Conservation (phyloP, 1,140 invertebrate genomes). For the Drosophila navojoa region DNA sequence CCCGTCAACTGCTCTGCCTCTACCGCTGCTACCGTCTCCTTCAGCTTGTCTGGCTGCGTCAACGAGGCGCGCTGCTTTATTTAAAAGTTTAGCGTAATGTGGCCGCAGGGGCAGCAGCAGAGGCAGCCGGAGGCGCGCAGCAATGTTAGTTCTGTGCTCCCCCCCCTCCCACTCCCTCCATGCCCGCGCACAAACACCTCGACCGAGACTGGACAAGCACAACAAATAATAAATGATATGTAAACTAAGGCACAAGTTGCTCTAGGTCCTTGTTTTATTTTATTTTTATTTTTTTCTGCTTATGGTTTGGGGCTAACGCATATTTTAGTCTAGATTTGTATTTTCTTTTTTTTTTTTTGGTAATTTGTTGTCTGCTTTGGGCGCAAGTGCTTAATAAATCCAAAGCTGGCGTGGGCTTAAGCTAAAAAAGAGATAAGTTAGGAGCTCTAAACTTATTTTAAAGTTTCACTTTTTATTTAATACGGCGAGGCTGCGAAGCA, state of each 20-base stretch:
- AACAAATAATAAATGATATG: constrained; percentile 79
- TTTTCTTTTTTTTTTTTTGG: constrained; percentile 2
- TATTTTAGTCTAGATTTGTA: constrained; percentile 42
- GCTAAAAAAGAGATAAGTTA: neutral
- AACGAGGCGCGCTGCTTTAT: constrained; percentile 62
- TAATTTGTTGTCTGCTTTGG: constrained; percentile 31
- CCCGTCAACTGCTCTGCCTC: constrained; percentile 58
- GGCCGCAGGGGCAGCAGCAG: constrained; percentile 50
- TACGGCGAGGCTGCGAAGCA: too few relatives aligned
- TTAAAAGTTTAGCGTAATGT: constrained; percentile 77
- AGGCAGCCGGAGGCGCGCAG: constrained; percentile 19
- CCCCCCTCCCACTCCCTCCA: neutral
- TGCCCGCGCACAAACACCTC: constrained; percentile 57
- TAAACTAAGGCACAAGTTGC: constrained; percentile 77
- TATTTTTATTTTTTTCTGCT: constrained; percentile 2
- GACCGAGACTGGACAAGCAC: constrained; percentile 40
- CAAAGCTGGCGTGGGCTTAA: neutral
- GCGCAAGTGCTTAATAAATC: constrained; percentile 7
- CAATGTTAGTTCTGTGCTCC: constrained; percentile 57
- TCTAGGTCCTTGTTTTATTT: constrained; percentile 32
- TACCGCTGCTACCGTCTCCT: too few relatives aligned
- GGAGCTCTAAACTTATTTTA: neutral
- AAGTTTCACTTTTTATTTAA: too few relatives aligned
- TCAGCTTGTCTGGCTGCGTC: neutral
- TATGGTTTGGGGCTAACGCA: constrained; percentile 20